Evolutionary conservation across 2,113 vertebrate genomes (phyloP).

Genomic region (Enhydra lutris): DNA sequence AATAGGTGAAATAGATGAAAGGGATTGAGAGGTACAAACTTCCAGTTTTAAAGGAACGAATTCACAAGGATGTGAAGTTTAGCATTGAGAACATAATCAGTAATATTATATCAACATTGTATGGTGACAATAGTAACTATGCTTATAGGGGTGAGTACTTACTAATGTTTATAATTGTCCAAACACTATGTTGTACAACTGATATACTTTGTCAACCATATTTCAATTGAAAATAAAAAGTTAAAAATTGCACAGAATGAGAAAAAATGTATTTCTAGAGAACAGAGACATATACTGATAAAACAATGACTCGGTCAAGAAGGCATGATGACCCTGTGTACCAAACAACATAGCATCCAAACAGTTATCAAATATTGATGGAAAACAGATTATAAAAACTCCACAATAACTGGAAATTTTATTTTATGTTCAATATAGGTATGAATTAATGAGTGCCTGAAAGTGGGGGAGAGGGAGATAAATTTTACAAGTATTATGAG

Average conservation of each 20-base stretch:
- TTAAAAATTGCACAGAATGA: background rate
- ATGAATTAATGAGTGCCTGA: background rate
- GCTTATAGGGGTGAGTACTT: background rate
- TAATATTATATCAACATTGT: background rate
- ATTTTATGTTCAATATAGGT: background rate
- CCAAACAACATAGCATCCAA: background rate
- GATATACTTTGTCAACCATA: background rate
- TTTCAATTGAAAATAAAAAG: background rate
- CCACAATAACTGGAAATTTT: background rate
- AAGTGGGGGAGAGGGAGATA: background rate
- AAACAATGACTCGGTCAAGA: background rate
- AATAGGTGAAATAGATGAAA: background rate
- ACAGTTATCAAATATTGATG: background rate
- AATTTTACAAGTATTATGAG: background rate
- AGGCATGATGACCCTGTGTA: background rate
- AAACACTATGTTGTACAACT: background rate
- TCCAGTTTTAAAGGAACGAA: background rate
- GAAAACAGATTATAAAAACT: background rate
- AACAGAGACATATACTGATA: background rate
- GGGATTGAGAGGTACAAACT: background rate
- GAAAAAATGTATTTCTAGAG: background rate
- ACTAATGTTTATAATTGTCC: background rate
- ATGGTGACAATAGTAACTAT: background rate
- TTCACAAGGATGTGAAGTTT: background rate
- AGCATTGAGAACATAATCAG: background rate